Base-by-base conservation (phyloP, 2,888 invertebrate genomes). In the Drosophila neonasuta region DNA sequence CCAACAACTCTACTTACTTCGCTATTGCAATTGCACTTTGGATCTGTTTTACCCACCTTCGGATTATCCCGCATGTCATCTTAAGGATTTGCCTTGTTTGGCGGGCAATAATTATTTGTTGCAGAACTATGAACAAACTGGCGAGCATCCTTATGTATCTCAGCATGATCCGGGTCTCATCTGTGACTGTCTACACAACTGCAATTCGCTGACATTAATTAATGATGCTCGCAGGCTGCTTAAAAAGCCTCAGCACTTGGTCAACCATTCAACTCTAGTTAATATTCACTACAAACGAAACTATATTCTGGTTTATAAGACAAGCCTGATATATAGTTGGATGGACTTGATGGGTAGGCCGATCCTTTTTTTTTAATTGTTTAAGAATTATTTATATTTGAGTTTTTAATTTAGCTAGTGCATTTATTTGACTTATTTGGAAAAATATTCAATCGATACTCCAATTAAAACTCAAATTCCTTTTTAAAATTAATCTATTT, bases 311-410 rank as follows among this genome's bases (percentile, higher is more conserved):
- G 89, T 90, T 2, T 92, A 91, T 74, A 88, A 88, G 52, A 92
- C 91, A 0, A 90, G 90, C 34, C 77, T 91, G 4, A 86, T 90
- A 17, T 91, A 90, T 64, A 91, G 90, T 7, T 90, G 91, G 89
- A 75, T 91, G 32, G 92, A 92, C 74, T 80, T 92, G 20, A 76
- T 92, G 58, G 92, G 92, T 92, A 74, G 60, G 80, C 20, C n/a
- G 3, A 15, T 30, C 30, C 13, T 1, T 7, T 7, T n/a, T 20
- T 20, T 4, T 20, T 20, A 5, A 20, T 3, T 20, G 2, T 20
- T 20, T 5, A 20, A 5, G 20, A 20, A 20, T 20, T 20, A 20
- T 20, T 20, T 20, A 20, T 0, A 20, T 20, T 20, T 3, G 20
- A 20, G 20, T 20, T 20, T 20, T 0, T 5, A 20, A 20, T 4